Conservation (phyloP, 2,113 vertebrate species). For the Sialia sialis region DNA sequence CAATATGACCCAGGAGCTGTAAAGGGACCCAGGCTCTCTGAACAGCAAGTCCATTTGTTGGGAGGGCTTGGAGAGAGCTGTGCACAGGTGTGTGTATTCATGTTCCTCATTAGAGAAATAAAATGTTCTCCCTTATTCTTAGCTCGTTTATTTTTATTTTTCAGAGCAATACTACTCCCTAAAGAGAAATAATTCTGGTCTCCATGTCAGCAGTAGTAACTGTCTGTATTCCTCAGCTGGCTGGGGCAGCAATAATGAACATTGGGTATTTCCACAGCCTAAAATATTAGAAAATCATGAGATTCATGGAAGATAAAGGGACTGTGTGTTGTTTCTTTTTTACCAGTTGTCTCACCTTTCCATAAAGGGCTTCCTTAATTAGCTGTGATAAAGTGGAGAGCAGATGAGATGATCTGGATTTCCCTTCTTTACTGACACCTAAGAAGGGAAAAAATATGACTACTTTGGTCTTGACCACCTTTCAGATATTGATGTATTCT, state of each 20-base stretch:
- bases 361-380: neutral
- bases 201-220: neutral
- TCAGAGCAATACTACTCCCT: neutral
- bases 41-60: neutral
- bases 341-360: neutral
- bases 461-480: neutral
- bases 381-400: neutral
- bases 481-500: neutral
- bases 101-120: neutral
- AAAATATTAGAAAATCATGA: neutral
- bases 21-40: neutral
- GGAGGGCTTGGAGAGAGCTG: neutral
- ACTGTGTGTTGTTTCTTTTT: neutral
- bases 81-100: neutral
- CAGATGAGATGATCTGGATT: neutral
- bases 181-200: neutral
- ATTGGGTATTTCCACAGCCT: neutral
- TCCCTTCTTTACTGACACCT: neutral
- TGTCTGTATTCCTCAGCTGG: neutral
- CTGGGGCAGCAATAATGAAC: neutral
- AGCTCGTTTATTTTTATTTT: neutral
- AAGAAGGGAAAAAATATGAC: neutral
- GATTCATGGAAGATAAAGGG: neutral
- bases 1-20: neutral
- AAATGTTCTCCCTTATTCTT: slow-evolving; percentile 7